Evolutionary conservation across 2,113 vertebrate species (phyloP).

Genomic region (Emydura subglobosa): DNA sequence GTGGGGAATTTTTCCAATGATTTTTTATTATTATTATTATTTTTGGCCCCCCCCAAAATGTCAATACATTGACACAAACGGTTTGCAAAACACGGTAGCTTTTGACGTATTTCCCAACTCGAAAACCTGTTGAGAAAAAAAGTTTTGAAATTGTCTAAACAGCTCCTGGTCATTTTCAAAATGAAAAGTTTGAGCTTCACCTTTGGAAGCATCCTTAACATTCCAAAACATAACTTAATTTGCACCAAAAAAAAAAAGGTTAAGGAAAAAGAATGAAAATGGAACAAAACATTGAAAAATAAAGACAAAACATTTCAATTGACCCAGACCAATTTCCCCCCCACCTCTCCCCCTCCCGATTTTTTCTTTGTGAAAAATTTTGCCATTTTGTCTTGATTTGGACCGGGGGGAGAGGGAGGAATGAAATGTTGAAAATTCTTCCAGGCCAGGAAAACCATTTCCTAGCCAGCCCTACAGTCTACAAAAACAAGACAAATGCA

Average conservation of each 20-base stretch:
- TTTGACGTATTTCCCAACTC: not conserved
- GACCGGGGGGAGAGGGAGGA: too few relatives aligned
- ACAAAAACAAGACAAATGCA: not conserved
- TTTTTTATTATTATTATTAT: not conserved
- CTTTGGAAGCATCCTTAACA: not conserved
- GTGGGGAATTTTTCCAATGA: not conserved
- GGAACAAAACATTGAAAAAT: not conserved
- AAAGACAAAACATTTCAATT: not conserved
- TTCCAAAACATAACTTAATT: not conserved
- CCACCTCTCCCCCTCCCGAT: not conserved
- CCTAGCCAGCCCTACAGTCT: not conserved
- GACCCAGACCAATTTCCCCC: too few relatives aligned
- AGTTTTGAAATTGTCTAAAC: not conserved
- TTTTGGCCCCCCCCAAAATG: not conserved
- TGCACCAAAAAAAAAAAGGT: not conserved
- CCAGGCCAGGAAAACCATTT: not conserved
- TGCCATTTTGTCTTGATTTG: not conserved
- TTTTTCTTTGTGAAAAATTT: not conserved
- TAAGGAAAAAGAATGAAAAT: not conserved
- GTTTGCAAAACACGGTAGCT: accelerated
- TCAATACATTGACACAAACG: not conserved
- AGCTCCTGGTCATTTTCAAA: not conserved
- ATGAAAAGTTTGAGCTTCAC: not conserved
- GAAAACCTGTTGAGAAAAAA: not conserved
- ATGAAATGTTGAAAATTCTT: not conserved